These are phyloP conservation scores for Arenaria interpres DNA, from an alignment of 2,113 vertebrate species.

Conservation along the genomic window DNA sequence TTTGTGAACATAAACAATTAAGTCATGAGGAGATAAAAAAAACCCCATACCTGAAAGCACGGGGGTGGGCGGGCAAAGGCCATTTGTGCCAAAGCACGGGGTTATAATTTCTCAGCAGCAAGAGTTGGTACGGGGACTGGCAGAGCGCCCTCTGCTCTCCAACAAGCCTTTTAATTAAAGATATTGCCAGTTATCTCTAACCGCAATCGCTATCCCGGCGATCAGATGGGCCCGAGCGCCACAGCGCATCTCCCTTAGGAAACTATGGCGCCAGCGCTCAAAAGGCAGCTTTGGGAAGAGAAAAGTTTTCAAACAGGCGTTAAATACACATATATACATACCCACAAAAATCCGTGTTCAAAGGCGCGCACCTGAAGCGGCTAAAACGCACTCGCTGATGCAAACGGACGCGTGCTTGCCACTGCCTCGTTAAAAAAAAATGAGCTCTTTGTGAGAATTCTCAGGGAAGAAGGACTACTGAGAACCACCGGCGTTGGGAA, in stretches of 20 bases:
- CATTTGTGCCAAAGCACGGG: neutral
- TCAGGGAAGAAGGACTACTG: neutral
- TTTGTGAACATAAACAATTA: neutral
- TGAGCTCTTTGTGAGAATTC: neutral
- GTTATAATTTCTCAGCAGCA: neutral
- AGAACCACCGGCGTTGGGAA: neutral
- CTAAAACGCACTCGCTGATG: neutral
- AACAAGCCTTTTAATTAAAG: conserved; percentile 36
- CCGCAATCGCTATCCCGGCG: neutral
- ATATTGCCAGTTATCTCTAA: neutral
- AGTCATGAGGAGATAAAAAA: neutral
- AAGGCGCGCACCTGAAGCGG: fast-evolving
- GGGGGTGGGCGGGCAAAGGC: neutral
- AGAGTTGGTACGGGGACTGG: neutral
- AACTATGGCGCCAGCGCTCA: neutral
- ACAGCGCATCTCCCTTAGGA: neutral
- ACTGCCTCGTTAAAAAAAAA: neutral
- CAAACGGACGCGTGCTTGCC: neutral
- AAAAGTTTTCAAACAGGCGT: fast-evolving
- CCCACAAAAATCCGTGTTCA: neutral
- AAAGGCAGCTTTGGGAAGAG: neutral
- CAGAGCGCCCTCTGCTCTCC: neutral
- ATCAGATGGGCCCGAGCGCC: neutral
- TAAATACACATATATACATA: neutral
- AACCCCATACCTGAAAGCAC: neutral